Evolutionary conservation across 2,797 vertebrate genomes (phyloP), one percentile per base, ranked within the genome.

Genomic region (Amphiprion clarkii): DNA sequence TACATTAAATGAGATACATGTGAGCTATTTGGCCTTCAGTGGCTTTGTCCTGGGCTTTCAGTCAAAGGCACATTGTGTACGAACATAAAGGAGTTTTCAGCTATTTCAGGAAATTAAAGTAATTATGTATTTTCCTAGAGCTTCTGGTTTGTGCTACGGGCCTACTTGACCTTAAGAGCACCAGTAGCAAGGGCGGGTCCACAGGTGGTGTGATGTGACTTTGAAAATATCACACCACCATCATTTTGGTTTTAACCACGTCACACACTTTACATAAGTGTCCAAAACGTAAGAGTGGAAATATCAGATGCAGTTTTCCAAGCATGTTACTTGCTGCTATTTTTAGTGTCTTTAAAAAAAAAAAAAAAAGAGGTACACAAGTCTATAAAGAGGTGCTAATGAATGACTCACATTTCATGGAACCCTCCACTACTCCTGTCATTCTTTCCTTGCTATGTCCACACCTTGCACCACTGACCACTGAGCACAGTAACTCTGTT

Each of bases 401-500:
- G 68, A 79, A 83, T 84, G 82, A 91, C 54, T 87, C 84, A 82
- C 48, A 60, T 61, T 81, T 76, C 54, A 62, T 59, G 61, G 59
- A 71, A 62, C 27, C 67, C 64, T 87, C 67, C 56, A 57, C 66
- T 67, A 14, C 4, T 13, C 17, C 53, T 27, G 80, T 89, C 82
- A 88, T 72, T 78, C 73, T 87, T 93, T 92, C 91, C 87, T 74
- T 49, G 54, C 74, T 49, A 48, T 31, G 14, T 81, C 74, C 80
- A 87, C 73, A 82, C 78, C 63, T 81, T 73, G 31, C 31, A 73
- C 60, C 6, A 31, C 40, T 13, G 49, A 78, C 69, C 23, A 66
- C 21, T 62, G 59, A 67, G 56, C 60, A 66, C 54, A 70, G 56
- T 42, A 25, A 44, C 56, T 60, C 17, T 67, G 17, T 66, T 76